Evolutionary conservation across 2,888 invertebrate genomes (phyloP).

Genomic region (Mythimna pallens): DNA sequence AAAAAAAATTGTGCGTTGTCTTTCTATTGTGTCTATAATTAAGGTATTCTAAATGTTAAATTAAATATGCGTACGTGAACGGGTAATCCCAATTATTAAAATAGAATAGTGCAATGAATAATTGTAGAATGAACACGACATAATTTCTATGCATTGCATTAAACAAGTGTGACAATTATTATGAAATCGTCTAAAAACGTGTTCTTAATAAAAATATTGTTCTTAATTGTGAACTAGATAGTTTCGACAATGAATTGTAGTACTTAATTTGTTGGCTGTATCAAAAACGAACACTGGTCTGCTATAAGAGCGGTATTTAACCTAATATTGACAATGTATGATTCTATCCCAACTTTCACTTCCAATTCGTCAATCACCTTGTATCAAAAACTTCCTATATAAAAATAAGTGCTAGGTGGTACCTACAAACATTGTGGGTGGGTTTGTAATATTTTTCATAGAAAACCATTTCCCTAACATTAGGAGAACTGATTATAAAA

Average conservation of each 20-base stretch:
- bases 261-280: conserved; percentile 29
- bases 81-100: neutral
- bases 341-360: conserved; percentile 10
- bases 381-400: conserved; percentile 22
- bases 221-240: neutral
- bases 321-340: conserved; percentile 24
- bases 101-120: conserved; percentile 3
- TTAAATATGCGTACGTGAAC: neutral
- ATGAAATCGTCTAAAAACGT: conserved; percentile 1
- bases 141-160: neutral
- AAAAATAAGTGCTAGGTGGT: conserved; percentile 55
- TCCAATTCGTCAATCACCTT: conserved; percentile 13
- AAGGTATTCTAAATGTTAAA: neutral
- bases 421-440: conserved; percentile 17
- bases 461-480: neutral
- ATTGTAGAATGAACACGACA: neutral
- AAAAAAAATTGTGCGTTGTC: too few relatives aligned
- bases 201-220: neutral
- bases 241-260: conserved; percentile 20
- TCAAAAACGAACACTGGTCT: conserved; percentile 12
- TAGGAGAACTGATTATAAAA: conserved; percentile 9
- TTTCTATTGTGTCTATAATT: too few relatives aligned
- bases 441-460: neutral
- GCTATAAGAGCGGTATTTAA: conserved; percentile 24
- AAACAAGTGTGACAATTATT: neutral